Base-by-base conservation (phyloP, 2,888 invertebrate genomes). In the Augochlorella aurata region DNA sequence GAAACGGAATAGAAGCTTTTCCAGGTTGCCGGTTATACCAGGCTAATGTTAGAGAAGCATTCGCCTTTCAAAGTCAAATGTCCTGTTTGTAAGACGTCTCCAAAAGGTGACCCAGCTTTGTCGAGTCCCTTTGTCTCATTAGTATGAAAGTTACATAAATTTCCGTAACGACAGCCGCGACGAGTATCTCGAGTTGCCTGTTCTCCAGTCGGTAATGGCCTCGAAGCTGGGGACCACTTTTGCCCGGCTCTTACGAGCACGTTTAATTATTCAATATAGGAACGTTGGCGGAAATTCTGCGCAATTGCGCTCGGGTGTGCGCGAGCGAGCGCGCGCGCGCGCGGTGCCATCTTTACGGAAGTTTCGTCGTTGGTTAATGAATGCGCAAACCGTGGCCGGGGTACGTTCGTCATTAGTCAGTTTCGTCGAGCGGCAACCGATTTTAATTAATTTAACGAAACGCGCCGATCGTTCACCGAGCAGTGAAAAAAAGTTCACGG, bases 361-460 rank as follows among this genome's bases (percentile, higher is more conserved):
- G 63, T 82, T 74, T 68, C 65, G 74, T 50, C 67, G 65, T 65
- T 10, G 74, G 63, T 47, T 79, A 84, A 74, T 67, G 83, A 82
- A 77, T 74, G 67, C 54, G 38, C 44, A 44, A 67, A 75, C 63
- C 54, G 49, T 49, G 10, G 50, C 18, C 50, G 16, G 7, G 61
- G 45, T 66, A 63, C 77, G 82, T 82, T 78, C 67, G 71, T 82
- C 81, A 74, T 82, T 82, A 81, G 81, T 69, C 77, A 81, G 82
- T 77, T 74, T 71, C 74, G 70, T 63, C 77, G 58, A 63, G 74
- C 77, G 71, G 66, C 38, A 70, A 65, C 65, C 58, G n/a, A 54
- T 75, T 82, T 81, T 74, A 81, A 82, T 77, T 74, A 82, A 82
- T 82, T 77, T 72, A 67, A 77, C 73, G 77, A 77, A 81, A 82